These are phyloP conservation scores for Erpetoichthys calabaricus DNA, from an alignment of 2,797 vertebrate species.

Conservation along the genomic window DNA sequence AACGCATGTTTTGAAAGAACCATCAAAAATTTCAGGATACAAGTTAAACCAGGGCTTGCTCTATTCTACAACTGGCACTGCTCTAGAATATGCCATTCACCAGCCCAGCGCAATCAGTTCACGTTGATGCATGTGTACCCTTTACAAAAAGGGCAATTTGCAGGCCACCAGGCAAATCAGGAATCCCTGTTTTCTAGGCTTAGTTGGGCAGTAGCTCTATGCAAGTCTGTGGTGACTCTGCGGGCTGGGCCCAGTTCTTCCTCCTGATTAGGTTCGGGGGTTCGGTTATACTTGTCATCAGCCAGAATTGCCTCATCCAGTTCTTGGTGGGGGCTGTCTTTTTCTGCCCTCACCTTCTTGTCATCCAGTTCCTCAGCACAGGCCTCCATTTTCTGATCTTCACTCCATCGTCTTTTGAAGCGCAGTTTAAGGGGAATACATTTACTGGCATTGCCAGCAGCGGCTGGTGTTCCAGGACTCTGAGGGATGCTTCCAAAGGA, in stretches of 20 bases:
- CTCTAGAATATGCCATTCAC: too few species aligned
- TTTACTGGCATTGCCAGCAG: slow-evolving; percentile 44
- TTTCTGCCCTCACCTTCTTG: slow-evolving; percentile 67
- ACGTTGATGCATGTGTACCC: too few species aligned
- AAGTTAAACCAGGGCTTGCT: too few species aligned
- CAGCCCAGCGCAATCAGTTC: too few species aligned
- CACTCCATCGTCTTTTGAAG: slow-evolving; percentile 87
- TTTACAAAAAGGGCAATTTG: background rate
- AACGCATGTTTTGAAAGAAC: too few species aligned
- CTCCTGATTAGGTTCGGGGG: too few species aligned
- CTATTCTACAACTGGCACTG: too few species aligned
- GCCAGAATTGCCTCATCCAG: too few species aligned
- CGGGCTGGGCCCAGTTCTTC: slow-evolving; percentile 14
- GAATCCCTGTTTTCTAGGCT: slow-evolving; percentile 81
- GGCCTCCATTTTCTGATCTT: slow-evolving; percentile 76
- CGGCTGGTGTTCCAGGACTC: slow-evolving; percentile 23
- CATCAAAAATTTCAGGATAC: too few species aligned
- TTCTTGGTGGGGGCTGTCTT: slow-evolving; percentile 24
- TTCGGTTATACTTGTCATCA: too few species aligned
- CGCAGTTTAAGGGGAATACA: slow-evolving; percentile 83
- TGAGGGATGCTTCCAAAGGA: too few species aligned
- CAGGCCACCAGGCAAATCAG: slow-evolving; percentile 33
- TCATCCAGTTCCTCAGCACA: slow-evolving; percentile 59
- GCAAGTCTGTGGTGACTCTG: slow-evolving; percentile 66
- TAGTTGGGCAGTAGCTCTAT: slow-evolving; percentile 75